These are phyloP conservation scores for Mormyrus hasselquistii DNA, from an alignment of 2,797 vertebrate genomes.

Conservation along the genomic window DNA sequence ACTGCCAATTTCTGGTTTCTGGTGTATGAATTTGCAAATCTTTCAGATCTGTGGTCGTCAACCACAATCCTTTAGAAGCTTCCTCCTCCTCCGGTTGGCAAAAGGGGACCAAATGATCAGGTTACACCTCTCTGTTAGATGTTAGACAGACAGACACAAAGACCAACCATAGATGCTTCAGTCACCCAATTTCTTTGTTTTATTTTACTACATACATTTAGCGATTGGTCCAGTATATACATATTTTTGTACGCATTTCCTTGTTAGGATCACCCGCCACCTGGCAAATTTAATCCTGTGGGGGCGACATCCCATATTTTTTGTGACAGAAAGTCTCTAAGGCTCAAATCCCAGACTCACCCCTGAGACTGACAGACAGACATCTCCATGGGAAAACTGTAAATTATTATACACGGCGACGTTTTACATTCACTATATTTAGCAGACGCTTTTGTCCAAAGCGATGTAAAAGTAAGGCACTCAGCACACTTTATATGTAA, in stretches of 20 bases:
- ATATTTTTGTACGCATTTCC: neutral
- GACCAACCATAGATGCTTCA: neutral
- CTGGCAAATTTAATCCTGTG: neutral
- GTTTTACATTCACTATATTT: neutral
- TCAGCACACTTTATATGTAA: neutral
- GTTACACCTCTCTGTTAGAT: neutral
- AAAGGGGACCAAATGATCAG: neutral
- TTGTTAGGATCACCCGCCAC: neutral
- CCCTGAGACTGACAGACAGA: neutral
- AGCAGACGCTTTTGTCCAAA: neutral
- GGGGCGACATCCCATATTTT: neutral
- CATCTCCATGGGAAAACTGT: neutral
- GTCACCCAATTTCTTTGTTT: neutral
- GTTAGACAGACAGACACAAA: neutral
- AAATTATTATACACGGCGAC: neutral
- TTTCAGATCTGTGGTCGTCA: neutral
- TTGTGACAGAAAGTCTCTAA: neutral
- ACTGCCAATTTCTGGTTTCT: neutral
- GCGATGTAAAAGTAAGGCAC: neutral
- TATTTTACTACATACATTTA: neutral
- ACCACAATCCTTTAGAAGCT: neutral
- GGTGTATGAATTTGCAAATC: neutral
- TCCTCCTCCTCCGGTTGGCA: neutral
- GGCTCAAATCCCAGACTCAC: neutral
- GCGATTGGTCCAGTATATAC: neutral